Conservation (phyloP, 2,888 invertebrate genomes). For the Lasioglossum zephyrum region DNA sequence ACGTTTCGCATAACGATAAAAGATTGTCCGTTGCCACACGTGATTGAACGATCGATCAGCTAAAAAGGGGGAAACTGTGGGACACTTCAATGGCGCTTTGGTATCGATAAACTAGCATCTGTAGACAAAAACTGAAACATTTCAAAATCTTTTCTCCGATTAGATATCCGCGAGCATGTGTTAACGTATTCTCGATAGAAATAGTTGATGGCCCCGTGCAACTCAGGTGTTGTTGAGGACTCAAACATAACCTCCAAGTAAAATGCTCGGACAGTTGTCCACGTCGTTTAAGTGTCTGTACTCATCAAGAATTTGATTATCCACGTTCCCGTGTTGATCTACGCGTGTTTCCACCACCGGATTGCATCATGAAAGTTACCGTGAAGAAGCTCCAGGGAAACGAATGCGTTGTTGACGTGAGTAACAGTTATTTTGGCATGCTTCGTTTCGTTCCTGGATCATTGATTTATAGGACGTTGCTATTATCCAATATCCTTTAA, state of each 20-base stretch:
- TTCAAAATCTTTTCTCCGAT: neutral
- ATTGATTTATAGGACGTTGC: neutral
- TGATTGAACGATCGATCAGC: neutral
- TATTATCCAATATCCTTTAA: neutral
- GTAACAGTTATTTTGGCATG: constrained; percentile 58
- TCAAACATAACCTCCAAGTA: constrained; percentile 75
- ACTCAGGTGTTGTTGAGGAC: constrained; percentile 57
- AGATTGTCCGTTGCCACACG: neutral
- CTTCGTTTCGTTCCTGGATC: neutral
- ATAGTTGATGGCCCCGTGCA: constrained; percentile 58
- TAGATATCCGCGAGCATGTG: constrained; percentile 30
- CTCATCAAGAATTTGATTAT: constrained; percentile 62
- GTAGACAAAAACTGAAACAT: constrained; percentile 23
- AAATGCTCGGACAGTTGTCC: constrained; percentile 66
- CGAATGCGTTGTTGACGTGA: constrained; percentile 89
- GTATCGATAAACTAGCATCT: constrained; percentile 36
- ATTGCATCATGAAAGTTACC: constrained; percentile 88
- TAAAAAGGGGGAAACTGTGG: neutral
- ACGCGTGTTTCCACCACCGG: constrained; percentile 18
- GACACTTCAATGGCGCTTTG: neutral
- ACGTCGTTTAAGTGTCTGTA: constrained; percentile 40
- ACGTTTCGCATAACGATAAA: neutral
- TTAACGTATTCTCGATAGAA: constrained; percentile 27
- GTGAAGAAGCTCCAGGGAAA: constrained; percentile 91
- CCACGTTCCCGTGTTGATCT: constrained; percentile 20